These are phyloP conservation scores for Psammodynastes pulverulentus DNA, from an alignment of 2,113 vertebrate species.

Conservation along the genomic window DNA sequence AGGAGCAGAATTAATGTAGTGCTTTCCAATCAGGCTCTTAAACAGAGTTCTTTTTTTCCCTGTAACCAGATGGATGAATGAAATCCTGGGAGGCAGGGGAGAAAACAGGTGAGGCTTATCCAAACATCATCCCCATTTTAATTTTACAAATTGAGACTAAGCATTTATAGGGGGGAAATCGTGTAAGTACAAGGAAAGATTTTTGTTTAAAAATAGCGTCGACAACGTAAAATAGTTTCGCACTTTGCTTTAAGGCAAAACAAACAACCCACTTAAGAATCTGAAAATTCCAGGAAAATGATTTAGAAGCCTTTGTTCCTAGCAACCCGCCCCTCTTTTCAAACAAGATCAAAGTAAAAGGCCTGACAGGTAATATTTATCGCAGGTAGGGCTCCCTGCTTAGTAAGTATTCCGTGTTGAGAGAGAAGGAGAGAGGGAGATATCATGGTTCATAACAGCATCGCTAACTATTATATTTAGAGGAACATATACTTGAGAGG, in stretches of 20 bases:
- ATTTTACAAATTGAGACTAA: constrained; percentile 54
- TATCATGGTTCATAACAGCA: constrained; percentile 28
- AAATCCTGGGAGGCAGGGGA: constrained; percentile 39
- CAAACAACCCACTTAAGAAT: constrained; percentile 58
- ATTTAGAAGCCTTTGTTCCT: constrained; percentile 56
- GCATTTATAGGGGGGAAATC: constrained; percentile 59
- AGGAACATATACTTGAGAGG: constrained; percentile 23
- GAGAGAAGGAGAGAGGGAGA: constrained; percentile 35
- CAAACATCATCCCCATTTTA: constrained; percentile 52
- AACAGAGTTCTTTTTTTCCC: constrained; percentile 6
- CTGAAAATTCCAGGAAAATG: constrained; percentile 63
- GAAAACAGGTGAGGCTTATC: constrained; percentile 36
- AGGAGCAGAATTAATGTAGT: constrained; percentile 19
- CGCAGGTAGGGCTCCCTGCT: constrained; percentile 59
- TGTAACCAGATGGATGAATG: constrained; percentile 25
- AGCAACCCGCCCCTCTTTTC: constrained; percentile 9
- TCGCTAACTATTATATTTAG: constrained; percentile 6
- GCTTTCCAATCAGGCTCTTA: constrained; percentile 23
- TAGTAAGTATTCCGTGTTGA: constrained; percentile 38
- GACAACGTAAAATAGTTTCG: constrained; percentile 65
- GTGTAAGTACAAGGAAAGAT: constrained; percentile 64
- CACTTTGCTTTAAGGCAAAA: constrained; percentile 65
- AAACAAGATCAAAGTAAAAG: constrained; percentile 52
- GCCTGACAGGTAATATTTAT: constrained; percentile 64
- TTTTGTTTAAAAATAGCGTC: constrained; percentile 67